Conservation (phyloP, 2,113 vertebrate genomes). For the Peromyscus leucopus region DNA sequence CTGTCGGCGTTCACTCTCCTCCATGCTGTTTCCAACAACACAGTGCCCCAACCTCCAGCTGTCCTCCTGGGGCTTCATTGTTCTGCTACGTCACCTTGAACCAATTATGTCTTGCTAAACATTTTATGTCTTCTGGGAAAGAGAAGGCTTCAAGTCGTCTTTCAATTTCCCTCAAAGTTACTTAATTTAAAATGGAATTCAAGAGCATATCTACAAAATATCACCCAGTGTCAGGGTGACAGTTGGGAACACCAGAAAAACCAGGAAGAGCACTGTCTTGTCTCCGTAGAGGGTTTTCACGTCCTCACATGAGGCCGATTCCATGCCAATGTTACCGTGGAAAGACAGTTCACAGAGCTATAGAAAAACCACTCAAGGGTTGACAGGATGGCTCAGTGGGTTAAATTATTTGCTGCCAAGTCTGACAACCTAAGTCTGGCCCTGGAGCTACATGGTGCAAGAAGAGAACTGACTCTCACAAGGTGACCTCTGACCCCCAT, state of each 20-base stretch:
- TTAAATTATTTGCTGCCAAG: background rate
- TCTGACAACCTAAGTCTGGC: background rate
- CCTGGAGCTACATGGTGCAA: background rate
- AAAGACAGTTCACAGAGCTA: background rate
- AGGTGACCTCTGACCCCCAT: background rate
- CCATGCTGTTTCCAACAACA: background rate
- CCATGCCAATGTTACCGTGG: background rate
- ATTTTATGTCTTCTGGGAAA: conserved; percentile 18
- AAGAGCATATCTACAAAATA: background rate
- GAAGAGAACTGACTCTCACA: background rate
- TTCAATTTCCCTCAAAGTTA: background rate
- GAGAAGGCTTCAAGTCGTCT: background rate
- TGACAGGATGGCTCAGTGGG: background rate
- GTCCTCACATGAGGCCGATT: background rate
- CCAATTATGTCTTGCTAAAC: background rate
- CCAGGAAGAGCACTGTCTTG: accelerated
- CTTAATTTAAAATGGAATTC: background rate
- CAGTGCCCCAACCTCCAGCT: background rate
- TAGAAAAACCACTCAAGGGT: background rate
- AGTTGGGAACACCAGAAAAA: background rate
- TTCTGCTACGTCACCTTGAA: background rate
- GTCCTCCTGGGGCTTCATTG: too few relatives aligned
- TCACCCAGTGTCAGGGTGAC: background rate
- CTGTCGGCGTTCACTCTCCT: background rate
- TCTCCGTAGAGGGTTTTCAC: too few relatives aligned